Base-by-base conservation (phyloP, 2,113 vertebrate genomes). In the Telmatochromis sp. region DNA sequence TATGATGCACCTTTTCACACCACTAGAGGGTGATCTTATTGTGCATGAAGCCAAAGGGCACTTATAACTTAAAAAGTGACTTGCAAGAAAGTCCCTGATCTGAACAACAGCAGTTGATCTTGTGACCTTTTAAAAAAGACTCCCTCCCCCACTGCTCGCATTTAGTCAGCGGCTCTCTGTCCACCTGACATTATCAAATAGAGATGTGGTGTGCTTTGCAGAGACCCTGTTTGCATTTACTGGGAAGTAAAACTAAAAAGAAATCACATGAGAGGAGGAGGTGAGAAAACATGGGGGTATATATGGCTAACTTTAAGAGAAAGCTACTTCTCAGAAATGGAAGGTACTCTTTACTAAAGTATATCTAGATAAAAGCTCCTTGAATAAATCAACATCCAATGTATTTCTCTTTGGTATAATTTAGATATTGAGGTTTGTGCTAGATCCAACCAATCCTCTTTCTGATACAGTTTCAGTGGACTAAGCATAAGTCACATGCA, bases 1-100 rank as follows among this genome's bases (percentile, higher is more conserved):
- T 68, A 33, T 63, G 14, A 6, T 54, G 5, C n/a, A 17, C 21
- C n/a, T 15, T 58, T 14, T 40, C 53, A 26, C 31, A 83, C 88
- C 91, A 94, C 88, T 70, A 90, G 90, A 86, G 85, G 88, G 82
- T 26, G 73, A 80, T 53, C 54, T 87, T 17, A 7, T n/a, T 49
- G 2, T 54, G 40, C 9, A 9, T 63, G 5, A 10, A 33, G 3
- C 6, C 13, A 82, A 5, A 9, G 35, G 14, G 49, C 78, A 26
- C 9, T 28, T 13, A 13, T 78, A 37, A 21, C 6, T 1, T 51
- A 47, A 4, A n/a, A 51, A 53, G 17, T 40, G n/a, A 80, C 21
- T 12, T 9, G 3, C 12, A 4, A 15, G 68, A 80, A 90, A 80
- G 6, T 31, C 42, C 81, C 84, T 17, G 1, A 5, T 45, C 35